Evolutionary conservation across 2,113 vertebrate species (phyloP).

Genomic region (Melospiza melodia): DNA sequence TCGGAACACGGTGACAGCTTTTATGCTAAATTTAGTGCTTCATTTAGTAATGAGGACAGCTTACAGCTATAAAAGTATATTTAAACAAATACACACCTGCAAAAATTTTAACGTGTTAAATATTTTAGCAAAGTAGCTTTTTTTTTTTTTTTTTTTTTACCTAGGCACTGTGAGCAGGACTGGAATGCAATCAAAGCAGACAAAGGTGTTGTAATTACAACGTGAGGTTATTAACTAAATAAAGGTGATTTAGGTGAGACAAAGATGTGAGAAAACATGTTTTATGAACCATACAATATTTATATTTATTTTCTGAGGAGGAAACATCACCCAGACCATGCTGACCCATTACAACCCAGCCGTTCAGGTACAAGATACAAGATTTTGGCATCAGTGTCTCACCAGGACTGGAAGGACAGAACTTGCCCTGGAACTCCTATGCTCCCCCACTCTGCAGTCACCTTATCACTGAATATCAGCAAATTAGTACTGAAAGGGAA

Average conservation of each 20-base stretch:
- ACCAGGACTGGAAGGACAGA: neutral
- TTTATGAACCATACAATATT: neutral
- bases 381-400: neutral
- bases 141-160: neutral
- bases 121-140: neutral
- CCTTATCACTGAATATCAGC: neutral
- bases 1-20: conserved; percentile 2
- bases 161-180: neutral
- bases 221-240: neutral
- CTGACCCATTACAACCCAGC: accelerated
- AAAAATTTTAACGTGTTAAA: neutral
- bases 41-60: conserved; percentile 25
- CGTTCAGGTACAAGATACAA: accelerated
- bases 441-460: accelerated
- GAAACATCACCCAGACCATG: neutral
- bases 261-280: neutral
- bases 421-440: accelerated
- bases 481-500: accelerated
- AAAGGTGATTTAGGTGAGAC: neutral
- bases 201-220: neutral
- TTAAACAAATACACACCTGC: conserved; percentile 39
- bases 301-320: neutral
- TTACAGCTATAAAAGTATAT: neutral
- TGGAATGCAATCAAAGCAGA: neutral
- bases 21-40: conserved; percentile 36